Percentiles rank a stretch among this genome's conserved stretches.
Evolutionary conservation across 2,797 vertebrate genomes (phyloP).

Genomic region (Rhincodon typus): DNA sequence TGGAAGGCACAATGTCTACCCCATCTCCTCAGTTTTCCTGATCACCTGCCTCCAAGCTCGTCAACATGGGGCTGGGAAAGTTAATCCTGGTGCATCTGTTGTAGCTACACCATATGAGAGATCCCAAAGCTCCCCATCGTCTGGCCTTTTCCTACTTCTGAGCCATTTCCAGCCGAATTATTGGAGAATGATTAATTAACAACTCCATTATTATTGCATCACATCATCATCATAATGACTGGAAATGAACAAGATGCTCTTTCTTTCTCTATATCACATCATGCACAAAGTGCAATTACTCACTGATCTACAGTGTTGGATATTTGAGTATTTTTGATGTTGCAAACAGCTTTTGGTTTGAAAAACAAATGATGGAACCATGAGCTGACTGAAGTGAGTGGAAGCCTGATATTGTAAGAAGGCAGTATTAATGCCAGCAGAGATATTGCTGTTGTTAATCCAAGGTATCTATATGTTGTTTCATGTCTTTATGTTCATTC

Average conservation of each 20-base stretch:
- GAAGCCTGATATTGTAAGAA: too few species aligned
- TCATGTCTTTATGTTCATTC: background rate
- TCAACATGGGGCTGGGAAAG: background rate
- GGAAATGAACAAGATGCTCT: background rate
- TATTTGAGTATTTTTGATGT: background rate
- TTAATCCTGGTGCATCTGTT: background rate
- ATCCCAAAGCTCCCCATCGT: background rate
- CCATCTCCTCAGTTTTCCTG: background rate
- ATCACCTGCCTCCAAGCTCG: background rate
- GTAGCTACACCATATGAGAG: background rate
- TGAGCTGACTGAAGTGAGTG: background rate
- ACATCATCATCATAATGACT: background rate
- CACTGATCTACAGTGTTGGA: background rate
- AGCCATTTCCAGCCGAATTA: background rate
- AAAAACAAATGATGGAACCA: background rate
- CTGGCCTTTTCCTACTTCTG: background rate
- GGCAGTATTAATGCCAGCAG: too few species aligned
- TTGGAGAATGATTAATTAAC: background rate
- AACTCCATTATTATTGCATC: background rate
- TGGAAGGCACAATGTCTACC: background rate
- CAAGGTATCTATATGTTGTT: background rate
- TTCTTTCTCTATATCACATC: background rate
- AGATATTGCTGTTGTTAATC: too few species aligned
- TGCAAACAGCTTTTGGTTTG: background rate
- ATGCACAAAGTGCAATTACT: background rate